These are phyloP conservation scores for Brachyrhaphis roseni DNA, from an alignment of 2,797 vertebrate genomes.

Conservation along the genomic window DNA sequence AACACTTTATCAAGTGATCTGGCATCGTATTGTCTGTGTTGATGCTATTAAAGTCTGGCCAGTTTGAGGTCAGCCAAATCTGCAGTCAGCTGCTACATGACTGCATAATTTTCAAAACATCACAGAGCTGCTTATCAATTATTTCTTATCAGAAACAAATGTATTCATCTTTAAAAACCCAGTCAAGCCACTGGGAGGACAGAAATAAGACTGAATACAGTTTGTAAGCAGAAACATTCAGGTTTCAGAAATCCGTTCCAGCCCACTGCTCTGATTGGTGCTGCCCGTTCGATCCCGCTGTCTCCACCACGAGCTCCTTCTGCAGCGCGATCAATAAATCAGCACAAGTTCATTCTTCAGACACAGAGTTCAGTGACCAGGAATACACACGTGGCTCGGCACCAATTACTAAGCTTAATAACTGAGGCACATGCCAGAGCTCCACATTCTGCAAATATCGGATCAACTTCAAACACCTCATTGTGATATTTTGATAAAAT, in stretches of 20 bases:
- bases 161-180: background rate
- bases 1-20: background rate
- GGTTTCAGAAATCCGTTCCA: background rate
- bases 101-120: background rate
- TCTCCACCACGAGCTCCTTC: background rate
- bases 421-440: conserved; percentile 3
- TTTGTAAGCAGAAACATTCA: background rate
- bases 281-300: background rate
- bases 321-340: conserved; percentile 10
- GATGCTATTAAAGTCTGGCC: background rate
- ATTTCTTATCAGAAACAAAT: background rate
- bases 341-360: conserved; percentile 14
- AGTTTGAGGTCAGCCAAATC: background rate
- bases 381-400: background rate
- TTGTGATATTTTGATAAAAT: background rate
- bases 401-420: conserved; percentile 15
- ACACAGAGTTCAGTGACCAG: conserved; percentile 16
- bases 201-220: background rate
- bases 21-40: background rate
- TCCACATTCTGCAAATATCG: conserved; percentile 1
- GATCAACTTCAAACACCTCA: background rate
- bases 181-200: background rate
- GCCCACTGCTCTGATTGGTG: background rate
- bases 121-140: background rate
- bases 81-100: background rate